A percentile compares a stretch with the other conserved stretches of the same genome.
Conservation (phyloP, 2,113 vertebrate species). For the Hippocampus guttulatus region DNA sequence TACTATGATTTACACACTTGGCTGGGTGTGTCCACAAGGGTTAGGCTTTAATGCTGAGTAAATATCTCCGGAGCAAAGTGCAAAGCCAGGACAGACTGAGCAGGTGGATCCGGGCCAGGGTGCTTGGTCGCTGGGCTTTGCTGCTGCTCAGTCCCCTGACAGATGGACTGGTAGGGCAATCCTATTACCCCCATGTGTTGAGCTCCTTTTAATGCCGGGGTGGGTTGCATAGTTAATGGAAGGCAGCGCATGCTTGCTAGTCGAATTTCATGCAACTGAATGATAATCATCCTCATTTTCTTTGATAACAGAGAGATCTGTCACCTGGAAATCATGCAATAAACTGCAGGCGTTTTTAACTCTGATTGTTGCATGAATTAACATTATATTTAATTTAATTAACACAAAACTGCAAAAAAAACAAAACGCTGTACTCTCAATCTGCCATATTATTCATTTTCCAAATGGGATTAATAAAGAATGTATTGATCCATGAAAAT, state of each 20-base stretch:
- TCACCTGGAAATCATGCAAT: background rate
- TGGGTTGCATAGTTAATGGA: constrained; percentile 65
- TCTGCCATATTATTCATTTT: background rate
- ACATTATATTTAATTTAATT: too few species aligned
- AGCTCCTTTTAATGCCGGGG: constrained; percentile 75
- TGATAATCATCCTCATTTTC: constrained; percentile 43
- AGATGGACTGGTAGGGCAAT: constrained; percentile 73
- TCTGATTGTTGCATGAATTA: background rate
- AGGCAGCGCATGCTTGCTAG: constrained; percentile 39
- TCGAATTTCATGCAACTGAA: constrained; percentile 41
- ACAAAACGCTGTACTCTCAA: background rate
- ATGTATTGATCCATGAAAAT: background rate
- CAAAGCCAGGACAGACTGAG: constrained; percentile 41
- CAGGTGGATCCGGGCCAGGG: constrained; percentile 49
- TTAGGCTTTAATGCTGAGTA: constrained; percentile 32
- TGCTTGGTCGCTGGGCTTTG: constrained; percentile 42
- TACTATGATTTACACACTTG: constrained; percentile 32
- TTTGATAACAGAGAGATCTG: constrained; percentile 38
- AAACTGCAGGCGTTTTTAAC: background rate
- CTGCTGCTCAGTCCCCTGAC: constrained; percentile 55
- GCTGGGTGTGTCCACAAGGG: constrained; percentile 14
- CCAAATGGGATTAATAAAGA: background rate
- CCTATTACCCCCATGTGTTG: constrained; percentile 78
- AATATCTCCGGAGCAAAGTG: constrained; percentile 43
- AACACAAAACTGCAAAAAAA: background rate